Base-by-base conservation (phyloP, 1,140 invertebrate genomes). In the Ladona fulva region DNA sequence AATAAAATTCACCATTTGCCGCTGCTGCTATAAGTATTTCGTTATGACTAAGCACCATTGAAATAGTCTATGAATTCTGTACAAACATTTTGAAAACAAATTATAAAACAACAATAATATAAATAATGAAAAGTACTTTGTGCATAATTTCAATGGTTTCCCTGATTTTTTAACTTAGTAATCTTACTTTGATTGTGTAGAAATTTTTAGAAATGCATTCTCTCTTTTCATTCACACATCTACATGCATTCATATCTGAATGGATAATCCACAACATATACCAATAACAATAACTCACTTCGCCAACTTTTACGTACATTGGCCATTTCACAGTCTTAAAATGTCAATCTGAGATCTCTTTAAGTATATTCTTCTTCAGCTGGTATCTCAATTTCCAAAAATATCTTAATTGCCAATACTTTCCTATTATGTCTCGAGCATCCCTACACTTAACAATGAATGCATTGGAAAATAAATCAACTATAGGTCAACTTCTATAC, bases 101-200 rank as follows among this genome's bases (percentile, higher is more conserved):
- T 66, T 66, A 19, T 66, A 66, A 66, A 22, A 66, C 52, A 66
- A 66, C 52, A 66, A 22, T 66, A 16, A 66, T 66, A 66, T 16
- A 66, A 66, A 66, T 66, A 66, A 66, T 66, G 52, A 66, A 22
- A 66, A 66, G 29, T 37, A 37, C 29, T 66, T 66, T 66, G 52
- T 66, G 52, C 52, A 66, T 22, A 22, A 22, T 66, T 66, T 66
- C 52, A 22, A 22, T 66, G 52, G 29, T 66, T 12, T 66, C 52
- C 52, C 52, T 66, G 52, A 66, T 66, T 66, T 66, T 66, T 19
- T 66, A 66, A 66, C 52, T 66, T 66, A 66, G 52, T 19, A 66
- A 66, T 19, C 16, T 66, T 66, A 16, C n/a, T 66, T 66, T 66
- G 52, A 66, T 22, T 66, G 29, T 66, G 52, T 66, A 66, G 52